Base-by-base conservation (phyloP, 2,113 vertebrate genomes). In the Mus pahari region DNA sequence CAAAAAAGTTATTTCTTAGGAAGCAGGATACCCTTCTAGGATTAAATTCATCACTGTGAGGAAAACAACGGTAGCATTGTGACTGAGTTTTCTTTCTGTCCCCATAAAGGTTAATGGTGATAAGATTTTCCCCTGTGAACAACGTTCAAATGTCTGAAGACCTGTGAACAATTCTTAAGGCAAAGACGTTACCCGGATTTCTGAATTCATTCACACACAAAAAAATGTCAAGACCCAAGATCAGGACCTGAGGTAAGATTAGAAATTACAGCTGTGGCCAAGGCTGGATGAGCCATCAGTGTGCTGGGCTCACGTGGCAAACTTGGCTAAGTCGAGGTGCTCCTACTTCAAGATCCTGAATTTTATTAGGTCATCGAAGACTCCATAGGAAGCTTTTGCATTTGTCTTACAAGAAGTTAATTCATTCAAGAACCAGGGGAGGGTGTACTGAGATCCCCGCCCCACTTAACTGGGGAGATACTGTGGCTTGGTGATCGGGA, bases 161-260 rank as follows among this genome's bases (percentile, higher is more conserved):
- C 36, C 39, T 88, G 31, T 31, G 70, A 90, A n/a, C 73, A 58
- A 60, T 88, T 90, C 42, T 60, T 70, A 28, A 39, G 31, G 45
- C 50, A 88, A 77, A 79, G 39, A 68, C 73, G 45, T 79, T 53
- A 26, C 83, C 42, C 16, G 39, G 86, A 78, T 66, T 90, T 83
- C 66, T 60, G 39, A 83, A 86, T 64, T 50, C 79, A 71, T 39
- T 93, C 60, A 83, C 36, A 64, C 5, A 58, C n/a, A n/a, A n/a
- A 28, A 70, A 91, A 55, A 70, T 74, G 33, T 45, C 0, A 66
- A 95, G 39, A 66, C 48, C 19, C 8, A 19, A 66, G 39, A 62
- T 28, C 33, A 31, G 42, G 14, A 74, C 50, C 81, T n/a, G 26
- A 77, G 89, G 81, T 92, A 83, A 92, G 70, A 90, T 64, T 95